Percentiles rank a stretch among this genome's conserved stretches.
Evolutionary conservation across 1,140 invertebrate genomes (phyloP).

Genomic region (Drosophila orosa): DNA sequence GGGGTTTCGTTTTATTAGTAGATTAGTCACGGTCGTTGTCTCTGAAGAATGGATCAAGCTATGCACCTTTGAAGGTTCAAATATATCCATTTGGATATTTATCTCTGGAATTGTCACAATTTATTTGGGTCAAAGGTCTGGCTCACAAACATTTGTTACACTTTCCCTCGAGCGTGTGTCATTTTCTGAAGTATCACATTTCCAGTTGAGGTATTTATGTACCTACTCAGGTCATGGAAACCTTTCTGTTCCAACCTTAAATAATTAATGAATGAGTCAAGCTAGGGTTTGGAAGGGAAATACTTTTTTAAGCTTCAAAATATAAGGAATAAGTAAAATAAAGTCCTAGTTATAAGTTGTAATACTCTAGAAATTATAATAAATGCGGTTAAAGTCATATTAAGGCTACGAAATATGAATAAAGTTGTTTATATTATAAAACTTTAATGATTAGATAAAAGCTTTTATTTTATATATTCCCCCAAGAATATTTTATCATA

Average conservation of each 20-base stretch:
- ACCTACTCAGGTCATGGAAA: conserved; percentile 4
- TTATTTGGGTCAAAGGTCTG: conserved; percentile 33
- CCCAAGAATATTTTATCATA: background rate
- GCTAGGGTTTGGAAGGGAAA: background rate
- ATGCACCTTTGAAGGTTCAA: conserved; percentile 13
- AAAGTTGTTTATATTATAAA: background rate
- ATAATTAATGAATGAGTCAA: conserved; percentile 9
- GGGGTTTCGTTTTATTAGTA: background rate
- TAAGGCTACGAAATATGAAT: no score
- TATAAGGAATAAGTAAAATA: background rate
- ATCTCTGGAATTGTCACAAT: conserved; percentile 17
- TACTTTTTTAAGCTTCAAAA: no score
- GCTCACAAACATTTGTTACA: conserved; percentile 38
- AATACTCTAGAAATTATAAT: background rate
- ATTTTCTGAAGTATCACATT: conserved; percentile 40
- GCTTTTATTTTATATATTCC: background rate
- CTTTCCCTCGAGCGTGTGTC: conserved; percentile 28
- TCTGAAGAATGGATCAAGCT: conserved; percentile 20
- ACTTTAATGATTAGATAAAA: background rate
- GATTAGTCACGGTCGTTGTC: conserved; percentile 38
- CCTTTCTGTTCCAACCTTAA: background rate
- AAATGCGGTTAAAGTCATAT: no score
- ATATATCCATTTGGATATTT: background rate
- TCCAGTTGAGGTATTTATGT: conserved; percentile 29
- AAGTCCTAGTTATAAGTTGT: no score